phyloP scores from a whole-genome alignment of 2,888 invertebrate genomes.

The Cheilosia grossa region DNA sequence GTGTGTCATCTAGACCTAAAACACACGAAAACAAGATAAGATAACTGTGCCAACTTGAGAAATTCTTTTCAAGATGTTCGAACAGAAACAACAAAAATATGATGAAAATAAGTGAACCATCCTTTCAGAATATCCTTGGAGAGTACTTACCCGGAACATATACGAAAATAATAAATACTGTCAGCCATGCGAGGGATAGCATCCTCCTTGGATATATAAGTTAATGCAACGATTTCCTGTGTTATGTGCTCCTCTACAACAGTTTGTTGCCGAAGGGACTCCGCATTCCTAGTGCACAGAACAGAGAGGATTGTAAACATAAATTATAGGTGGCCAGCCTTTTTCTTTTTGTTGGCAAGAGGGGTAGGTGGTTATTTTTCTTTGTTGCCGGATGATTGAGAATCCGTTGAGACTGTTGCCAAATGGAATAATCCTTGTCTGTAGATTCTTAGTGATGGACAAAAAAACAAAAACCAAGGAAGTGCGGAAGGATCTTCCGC shows the following conservation, averaged over 20 bases:
- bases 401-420: slow-evolving; percentile 38
- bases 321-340: slow-evolving; percentile 71
- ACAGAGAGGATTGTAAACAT: slow-evolving; percentile 63
- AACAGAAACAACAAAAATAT: slow-evolving; percentile 11
- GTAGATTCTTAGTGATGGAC: neutral
- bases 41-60: slow-evolving; percentile 63
- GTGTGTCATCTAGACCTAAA: slow-evolving; percentile 53
- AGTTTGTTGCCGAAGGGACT: slow-evolving; percentile 32
- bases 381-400: slow-evolving; percentile 37
- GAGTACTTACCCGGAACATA: slow-evolving; percentile 77
- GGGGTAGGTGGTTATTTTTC: slow-evolving; percentile 6
- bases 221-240: slow-evolving; percentile 76
- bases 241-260: slow-evolving; percentile 37
- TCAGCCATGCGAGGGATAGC: slow-evolving; percentile 76
- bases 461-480: slow-evolving; percentile 10
- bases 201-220: slow-evolving; percentile 76
- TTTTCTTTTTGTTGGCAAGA: slow-evolving; percentile 1
- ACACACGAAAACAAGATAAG: slow-evolving; percentile 59
- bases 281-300: slow-evolving; percentile 60
- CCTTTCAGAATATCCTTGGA: slow-evolving; percentile 45
- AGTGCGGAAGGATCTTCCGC: slow-evolving; percentile 66
- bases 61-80: slow-evolving; percentile 14
- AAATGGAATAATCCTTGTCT: slow-evolving; percentile 69
- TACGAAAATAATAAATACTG: slow-evolving; percentile 77
- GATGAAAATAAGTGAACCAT: slow-evolving; percentile 48